Percentiles rank a stretch among this genome's conserved stretches.
These are phyloP conservation scores for Aegotheles bennettii DNA, from an alignment of 2,113 vertebrate species.

Conservation along the genomic window DNA sequence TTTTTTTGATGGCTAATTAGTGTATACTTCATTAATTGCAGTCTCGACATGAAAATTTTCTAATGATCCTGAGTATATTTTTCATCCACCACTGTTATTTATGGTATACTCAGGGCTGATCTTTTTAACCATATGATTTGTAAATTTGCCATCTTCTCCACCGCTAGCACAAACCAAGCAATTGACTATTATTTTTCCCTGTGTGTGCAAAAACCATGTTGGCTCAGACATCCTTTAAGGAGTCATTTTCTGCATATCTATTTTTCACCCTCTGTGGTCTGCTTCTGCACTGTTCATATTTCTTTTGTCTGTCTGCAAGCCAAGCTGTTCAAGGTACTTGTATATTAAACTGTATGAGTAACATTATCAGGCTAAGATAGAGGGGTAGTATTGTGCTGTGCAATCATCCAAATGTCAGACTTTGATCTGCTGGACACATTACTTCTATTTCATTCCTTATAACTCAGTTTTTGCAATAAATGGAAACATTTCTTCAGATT, in stretches of 20 bases:
- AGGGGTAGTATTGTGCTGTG: not conserved
- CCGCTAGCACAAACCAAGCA: not conserved
- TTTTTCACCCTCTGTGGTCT: not conserved
- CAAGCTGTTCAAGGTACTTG: not conserved
- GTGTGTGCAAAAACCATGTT: not conserved
- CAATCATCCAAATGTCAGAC: not conserved
- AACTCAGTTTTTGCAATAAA: not conserved
- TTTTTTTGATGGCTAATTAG: not conserved
- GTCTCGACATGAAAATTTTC: not conserved
- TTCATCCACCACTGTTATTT: not conserved
- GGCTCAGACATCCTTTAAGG: not conserved
- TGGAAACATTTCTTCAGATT: not conserved
- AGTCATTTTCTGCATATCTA: not conserved
- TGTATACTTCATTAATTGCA: not conserved
- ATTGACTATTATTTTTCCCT: not conserved
- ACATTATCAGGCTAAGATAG: not conserved
- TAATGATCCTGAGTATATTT: not conserved
- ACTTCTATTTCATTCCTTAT: not conserved
- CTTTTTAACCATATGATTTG: not conserved
- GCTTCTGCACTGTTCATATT: not conserved
- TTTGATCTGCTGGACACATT: not conserved
- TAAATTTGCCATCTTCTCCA: not conserved
- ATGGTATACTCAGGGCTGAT: not conserved
- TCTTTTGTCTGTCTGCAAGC: not conserved
- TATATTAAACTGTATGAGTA: not conserved